Evolutionary conservation across 2,113 vertebrate genomes (phyloP).

Genomic region (Phrynosoma platyrhinos): DNA sequence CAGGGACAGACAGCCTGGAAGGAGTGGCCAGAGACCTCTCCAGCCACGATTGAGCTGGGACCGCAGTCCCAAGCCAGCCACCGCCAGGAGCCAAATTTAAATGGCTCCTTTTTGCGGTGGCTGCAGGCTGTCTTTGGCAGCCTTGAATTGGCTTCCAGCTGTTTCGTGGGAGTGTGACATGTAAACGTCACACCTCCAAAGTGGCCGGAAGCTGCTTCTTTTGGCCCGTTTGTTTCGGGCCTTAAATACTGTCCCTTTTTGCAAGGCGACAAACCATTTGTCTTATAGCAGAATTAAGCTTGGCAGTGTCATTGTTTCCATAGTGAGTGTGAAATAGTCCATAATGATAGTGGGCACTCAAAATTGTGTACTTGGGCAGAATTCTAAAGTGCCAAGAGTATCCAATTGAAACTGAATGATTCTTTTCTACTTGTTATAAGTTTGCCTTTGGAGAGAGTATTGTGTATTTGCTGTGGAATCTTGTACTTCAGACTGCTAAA

Average conservation of each 20-base stretch:
- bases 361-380: conserved; percentile 2
- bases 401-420: background rate
- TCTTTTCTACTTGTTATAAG: background rate
- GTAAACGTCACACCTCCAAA: too few species aligned
- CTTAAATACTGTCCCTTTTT: background rate
- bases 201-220: too few species aligned
- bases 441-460: background rate
- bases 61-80: too few species aligned
- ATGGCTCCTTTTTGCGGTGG: too few species aligned
- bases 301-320: background rate
- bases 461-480: conserved; percentile 1
- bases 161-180: too few species aligned
- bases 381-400: background rate
- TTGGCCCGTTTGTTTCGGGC: too few species aligned
- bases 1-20: too few species aligned
- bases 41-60: too few species aligned
- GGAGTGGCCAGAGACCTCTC: too few species aligned
- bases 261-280: background rate
- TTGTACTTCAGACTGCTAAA: background rate
- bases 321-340: background rate
- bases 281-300: background rate
- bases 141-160: too few species aligned
- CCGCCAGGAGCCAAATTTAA: too few species aligned
- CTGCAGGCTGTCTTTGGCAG: too few species aligned
- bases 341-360: background rate